Evolutionary conservation across 2,888 invertebrate genomes (phyloP), one percentile per base, ranked within the genome.

Genomic region (Nebria brevicollis): DNA sequence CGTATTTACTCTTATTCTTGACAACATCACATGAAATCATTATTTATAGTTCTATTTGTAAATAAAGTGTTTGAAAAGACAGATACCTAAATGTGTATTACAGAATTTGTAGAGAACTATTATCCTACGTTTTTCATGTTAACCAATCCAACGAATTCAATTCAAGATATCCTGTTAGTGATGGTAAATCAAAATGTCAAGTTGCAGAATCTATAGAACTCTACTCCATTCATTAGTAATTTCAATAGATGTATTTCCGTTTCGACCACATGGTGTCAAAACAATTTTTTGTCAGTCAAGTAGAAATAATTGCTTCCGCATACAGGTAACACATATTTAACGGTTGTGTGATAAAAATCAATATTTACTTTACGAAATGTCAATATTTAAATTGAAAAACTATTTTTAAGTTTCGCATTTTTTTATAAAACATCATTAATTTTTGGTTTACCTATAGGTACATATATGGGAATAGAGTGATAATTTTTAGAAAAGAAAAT

Each of bases 221-320:
- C 54, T 54, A 54, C 13, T 54, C 54, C 8, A 54, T 54, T 54
- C 54, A 54, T 54, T 11, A 11, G 54, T 54, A 54, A 13, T 13
- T 54, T 54, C 54, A 54, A 54, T 54, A 54, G 54, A 54, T 54
- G 54, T 54, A 54, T 54, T 54, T 54, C 54, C 54, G 54, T 54
- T 54, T 54, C 54, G 8, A 54, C 54, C 54, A 54, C 13, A 54
- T 54, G 54, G 54, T 54, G 54, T 54, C 54, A 54, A 54, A 54
- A 54, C 54, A 11, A 11, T 13, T 11, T 11, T 54, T 54, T 54
- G 4, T 1, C 54, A 54, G 11, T 54, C 7, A 11, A 11, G 54
- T 11, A 13, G 54, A 54, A 54, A 54, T 54, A 54, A 54, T 54
- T 54, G 54, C 54, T 54, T 54, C 8, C 54, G 7, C 54, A 54